Percentiles rank a stretch among this genome's conserved stretches.
These are phyloP conservation scores for Cryptoblepharus egeriae DNA, from an alignment of 2,797 vertebrate genomes.

Conservation along the genomic window DNA sequence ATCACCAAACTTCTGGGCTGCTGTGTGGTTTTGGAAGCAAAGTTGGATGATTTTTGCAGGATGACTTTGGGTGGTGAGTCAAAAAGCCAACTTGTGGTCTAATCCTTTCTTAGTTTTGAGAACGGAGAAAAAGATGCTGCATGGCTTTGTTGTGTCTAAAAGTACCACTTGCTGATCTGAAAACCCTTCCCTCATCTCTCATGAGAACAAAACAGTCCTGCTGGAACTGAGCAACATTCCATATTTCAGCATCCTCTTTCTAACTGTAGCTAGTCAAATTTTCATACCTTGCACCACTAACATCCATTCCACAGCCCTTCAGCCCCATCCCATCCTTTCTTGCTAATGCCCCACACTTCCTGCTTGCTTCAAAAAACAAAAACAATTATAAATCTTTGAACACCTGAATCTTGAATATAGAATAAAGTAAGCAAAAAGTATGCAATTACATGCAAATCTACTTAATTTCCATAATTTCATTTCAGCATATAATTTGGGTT, in stretches of 20 bases:
- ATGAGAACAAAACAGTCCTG: background rate
- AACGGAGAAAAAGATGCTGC: no score
- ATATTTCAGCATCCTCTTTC: background rate
- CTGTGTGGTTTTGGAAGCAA: no score
- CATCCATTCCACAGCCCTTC: background rate
- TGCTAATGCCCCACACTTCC: background rate
- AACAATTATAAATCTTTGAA: conserved; percentile 12
- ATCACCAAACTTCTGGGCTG: no score
- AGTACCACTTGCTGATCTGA: no score
- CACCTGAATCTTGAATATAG: conserved; percentile 36
- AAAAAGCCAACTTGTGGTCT: no score
- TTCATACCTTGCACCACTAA: background rate
- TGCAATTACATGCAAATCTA: conserved; percentile 43
- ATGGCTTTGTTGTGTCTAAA: no score
- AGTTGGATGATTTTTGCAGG: no score
- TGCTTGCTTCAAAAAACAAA: background rate
- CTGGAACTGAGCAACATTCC: background rate
- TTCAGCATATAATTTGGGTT: conserved; percentile 35
- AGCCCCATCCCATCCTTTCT: background rate
- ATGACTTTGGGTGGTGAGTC: no score
- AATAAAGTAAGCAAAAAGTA: conserved; percentile 38
- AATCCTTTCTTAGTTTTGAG: no score
- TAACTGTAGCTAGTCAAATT: background rate
- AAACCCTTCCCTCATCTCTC: no score
- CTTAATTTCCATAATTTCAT: conserved; percentile 38